Conservation (phyloP, 2,113 vertebrate genomes). For the Alethe castanea region DNA sequence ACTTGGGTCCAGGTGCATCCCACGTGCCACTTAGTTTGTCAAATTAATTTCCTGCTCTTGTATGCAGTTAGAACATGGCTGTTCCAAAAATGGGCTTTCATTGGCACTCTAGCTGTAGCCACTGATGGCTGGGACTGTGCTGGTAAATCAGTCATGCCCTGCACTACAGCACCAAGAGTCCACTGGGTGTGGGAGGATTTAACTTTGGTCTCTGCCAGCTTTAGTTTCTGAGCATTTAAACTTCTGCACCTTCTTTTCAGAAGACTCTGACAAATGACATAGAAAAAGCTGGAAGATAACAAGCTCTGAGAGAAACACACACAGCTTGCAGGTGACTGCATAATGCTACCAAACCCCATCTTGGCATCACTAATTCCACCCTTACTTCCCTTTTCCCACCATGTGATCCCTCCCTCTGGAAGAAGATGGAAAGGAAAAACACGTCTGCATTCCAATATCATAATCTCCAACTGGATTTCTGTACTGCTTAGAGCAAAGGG, state of each 20-base stretch:
- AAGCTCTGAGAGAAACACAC: neutral
- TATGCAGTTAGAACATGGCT: neutral
- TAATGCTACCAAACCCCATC: neutral
- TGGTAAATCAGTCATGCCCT: accelerated
- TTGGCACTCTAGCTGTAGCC: neutral
- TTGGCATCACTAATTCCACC: neutral
- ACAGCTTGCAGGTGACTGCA: neutral
- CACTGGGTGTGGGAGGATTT: accelerated
- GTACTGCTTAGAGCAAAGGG: neutral
- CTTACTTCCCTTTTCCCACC: neutral
- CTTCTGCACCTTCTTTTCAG: neutral
- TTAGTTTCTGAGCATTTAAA: neutral
- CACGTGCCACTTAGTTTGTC: neutral
- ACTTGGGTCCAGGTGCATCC: neutral
- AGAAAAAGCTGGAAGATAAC: neutral
- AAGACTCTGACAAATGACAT: neutral
- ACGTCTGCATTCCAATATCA: neutral
- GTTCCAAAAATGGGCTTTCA: neutral
- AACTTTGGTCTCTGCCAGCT: neutral
- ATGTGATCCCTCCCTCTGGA: neutral
- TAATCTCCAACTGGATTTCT: neutral
- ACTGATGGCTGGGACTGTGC: accelerated
- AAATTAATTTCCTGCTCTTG: neutral
- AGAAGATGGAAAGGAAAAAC: neutral
- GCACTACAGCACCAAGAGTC: accelerated